phyloP scores from a whole-genome alignment of 2,888 invertebrate species.

The Clusia tigrina region DNA sequence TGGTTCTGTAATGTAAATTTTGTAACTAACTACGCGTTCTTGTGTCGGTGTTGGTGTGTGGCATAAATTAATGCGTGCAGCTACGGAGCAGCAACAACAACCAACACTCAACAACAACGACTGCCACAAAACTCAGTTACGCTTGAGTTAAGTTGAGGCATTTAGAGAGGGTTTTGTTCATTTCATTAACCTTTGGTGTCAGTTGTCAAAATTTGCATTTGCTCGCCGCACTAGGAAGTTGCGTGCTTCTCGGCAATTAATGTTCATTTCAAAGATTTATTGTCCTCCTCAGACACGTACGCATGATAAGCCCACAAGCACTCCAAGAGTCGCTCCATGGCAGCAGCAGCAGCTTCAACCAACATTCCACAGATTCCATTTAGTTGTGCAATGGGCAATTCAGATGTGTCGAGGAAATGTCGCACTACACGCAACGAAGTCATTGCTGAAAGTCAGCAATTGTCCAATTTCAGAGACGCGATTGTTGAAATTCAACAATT shows the following conservation, averaged over 20 bases:
- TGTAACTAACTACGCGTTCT: slow-evolving; percentile 10
- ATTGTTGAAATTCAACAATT: too few relatives aligned
- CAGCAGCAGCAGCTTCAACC: too few relatives aligned
- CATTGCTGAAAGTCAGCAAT: too few relatives aligned
- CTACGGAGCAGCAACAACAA: slow-evolving; percentile 48
- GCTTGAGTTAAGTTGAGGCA: slow-evolving; percentile 4
- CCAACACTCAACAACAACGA: slow-evolving; percentile 39
- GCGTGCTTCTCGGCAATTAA: neutral
- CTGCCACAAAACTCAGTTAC: neutral
- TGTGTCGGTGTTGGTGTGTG: slow-evolving; percentile 26
- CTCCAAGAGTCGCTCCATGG: too few relatives aligned
- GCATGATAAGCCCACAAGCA: too few relatives aligned
- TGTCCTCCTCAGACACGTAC: neutral
- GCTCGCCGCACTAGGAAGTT: neutral
- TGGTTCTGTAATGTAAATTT: neutral
- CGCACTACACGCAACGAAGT: too few relatives aligned
- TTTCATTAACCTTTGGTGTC: neutral
- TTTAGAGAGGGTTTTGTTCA: neutral
- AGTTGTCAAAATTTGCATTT: slow-evolving; percentile 11
- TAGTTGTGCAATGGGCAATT: too few relatives aligned
- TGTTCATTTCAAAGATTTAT: neutral
- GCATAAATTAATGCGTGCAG: slow-evolving; percentile 55
- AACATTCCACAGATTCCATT: too few relatives aligned
- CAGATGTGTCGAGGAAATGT: too few relatives aligned
- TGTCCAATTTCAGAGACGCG: too few relatives aligned